A percentile compares a stretch with the other conserved stretches of the same genome.
phyloP scores from a whole-genome alignment of 2,113 vertebrate genomes.

The Bubo scandiacus region DNA sequence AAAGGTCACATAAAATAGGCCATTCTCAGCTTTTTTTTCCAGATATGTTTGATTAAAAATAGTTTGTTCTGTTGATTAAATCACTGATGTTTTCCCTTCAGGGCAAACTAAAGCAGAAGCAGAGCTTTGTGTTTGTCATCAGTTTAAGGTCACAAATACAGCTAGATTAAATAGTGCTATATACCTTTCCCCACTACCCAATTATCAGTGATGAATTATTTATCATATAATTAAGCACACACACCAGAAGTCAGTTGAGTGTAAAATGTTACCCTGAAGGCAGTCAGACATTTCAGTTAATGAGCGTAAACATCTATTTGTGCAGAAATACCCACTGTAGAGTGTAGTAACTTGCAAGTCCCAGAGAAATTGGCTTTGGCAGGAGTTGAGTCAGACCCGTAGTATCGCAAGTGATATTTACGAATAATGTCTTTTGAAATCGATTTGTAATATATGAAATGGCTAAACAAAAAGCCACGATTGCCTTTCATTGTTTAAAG shows the following conservation, averaged over 20 bases:
- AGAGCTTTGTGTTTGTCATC: not conserved
- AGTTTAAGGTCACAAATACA: not conserved
- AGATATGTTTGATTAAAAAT: conserved; percentile 30
- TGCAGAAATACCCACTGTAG: not conserved
- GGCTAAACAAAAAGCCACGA: not conserved
- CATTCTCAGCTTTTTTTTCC: not conserved
- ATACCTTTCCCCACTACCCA: not conserved
- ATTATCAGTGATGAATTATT: not conserved
- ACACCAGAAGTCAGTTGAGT: not conserved
- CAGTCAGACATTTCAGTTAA: not conserved
- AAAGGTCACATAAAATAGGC: conserved; percentile 50
- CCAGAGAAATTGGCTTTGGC: not conserved
- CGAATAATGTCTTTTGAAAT: not conserved
- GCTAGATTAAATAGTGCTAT: not conserved
- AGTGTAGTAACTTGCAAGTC: not conserved
- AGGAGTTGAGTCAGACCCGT: not conserved
- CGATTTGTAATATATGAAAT: rapidly evolving
- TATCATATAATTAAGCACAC: conserved; percentile 1
- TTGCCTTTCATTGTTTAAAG: not conserved
- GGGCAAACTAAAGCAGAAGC: not conserved
- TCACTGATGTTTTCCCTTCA: not conserved
- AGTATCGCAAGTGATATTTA: not conserved
- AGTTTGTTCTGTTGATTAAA: conserved; percentile 21
- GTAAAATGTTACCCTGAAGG: not conserved
- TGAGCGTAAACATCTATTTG: not conserved